These are phyloP conservation scores for Hypanus sabinus DNA, from an alignment of 2,113 vertebrate species.

Conservation along the genomic window DNA sequence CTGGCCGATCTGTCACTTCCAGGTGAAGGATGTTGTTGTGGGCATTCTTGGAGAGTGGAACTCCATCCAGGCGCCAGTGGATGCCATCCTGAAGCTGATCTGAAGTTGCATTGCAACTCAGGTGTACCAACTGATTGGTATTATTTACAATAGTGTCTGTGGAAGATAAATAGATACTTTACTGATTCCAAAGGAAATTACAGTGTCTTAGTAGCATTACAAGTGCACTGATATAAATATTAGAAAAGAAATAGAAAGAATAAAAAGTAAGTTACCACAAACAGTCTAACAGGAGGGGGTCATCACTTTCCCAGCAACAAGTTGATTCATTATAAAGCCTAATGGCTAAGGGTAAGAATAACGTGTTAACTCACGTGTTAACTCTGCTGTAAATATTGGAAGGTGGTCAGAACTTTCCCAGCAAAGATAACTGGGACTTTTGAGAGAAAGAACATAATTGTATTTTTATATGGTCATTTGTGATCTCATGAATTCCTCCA, in stretches of 20 bases:
- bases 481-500: background rate
- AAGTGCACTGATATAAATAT: no score
- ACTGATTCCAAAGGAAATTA: no score
- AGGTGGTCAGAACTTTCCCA: no score
- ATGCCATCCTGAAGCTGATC: background rate
- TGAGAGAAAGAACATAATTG: background rate
- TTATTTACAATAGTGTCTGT: constrained; percentile 6
- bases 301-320: no score
- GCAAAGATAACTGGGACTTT: no score
- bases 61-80: background rate
- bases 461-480: background rate
- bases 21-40: background rate
- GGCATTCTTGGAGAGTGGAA: background rate
- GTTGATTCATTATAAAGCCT: no score
- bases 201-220: no score
- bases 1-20: background rate
- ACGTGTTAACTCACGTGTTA: background rate
- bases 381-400: background rate
- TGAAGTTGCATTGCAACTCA: background rate
- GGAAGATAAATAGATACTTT: background rate
- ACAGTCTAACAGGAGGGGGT: no score
- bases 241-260: no score
- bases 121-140: background rate
- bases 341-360: no score
- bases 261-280: no score